Base-by-base conservation (phyloP, 92 coral and sea anemone species). In the Epizoanthus ramosus region DNA sequence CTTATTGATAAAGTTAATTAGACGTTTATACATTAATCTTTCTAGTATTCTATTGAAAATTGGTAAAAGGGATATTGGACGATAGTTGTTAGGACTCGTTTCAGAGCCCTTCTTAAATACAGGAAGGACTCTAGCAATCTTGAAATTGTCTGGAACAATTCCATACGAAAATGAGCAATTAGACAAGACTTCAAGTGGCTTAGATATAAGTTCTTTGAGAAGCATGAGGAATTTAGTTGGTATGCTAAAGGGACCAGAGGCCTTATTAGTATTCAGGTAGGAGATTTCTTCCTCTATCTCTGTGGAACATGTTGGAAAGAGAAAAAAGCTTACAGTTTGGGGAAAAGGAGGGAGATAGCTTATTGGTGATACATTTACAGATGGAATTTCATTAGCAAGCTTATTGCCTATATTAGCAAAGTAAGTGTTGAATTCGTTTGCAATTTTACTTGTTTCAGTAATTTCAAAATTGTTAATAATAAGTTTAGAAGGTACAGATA, bases 231-330 rank as follows among this genome's bases (percentile, higher is more conserved):
- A 16, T 22, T 45, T 66, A 39, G 74, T 68, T 37, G 91, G 91
- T 35, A 88, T 83, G 71, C 88, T 88, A 52, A 45, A 83, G 57
- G n/a, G n/a, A n/a, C n/a, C n/a, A n/a, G n/a, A n/a, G n/a, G n/a
- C n/a, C n/a, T n/a, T n/a, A n/a, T n/a, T 43, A 41, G 68, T 6
- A 39, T 88, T 79, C n/a, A 88, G 73, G 59, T 77, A 54, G 35
- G 73, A 77, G 60, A 84, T 88, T 84, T 45, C 80, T 52, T 76
- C 72, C 72, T 88, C 88, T 57, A 84, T 79, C 74, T 88, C 91
- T 69, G 39, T 15, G 59, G 37, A 33, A 12, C 88, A 67, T 21
- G 74, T 74, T 13, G 91, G 91, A 45, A 67, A 77, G 56, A 88
- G 80, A 65, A 64, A 75, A 58, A 74, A 88, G 47, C 91, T 87